These are phyloP conservation scores for Sebastes kiyomatsui DNA, from an alignment of 2,797 vertebrate species.

Conservation along the genomic window DNA sequence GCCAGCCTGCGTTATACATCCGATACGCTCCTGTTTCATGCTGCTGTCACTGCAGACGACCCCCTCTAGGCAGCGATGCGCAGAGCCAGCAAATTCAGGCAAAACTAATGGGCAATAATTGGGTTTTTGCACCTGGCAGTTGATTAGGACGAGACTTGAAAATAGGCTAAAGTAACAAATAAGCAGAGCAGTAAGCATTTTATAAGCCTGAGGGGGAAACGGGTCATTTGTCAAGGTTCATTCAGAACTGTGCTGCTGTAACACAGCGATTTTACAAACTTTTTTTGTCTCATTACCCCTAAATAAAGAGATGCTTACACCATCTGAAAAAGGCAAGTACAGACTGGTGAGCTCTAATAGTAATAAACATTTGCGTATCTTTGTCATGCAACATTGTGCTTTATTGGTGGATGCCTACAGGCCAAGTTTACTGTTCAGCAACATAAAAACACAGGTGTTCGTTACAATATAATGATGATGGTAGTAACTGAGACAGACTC, in stretches of 20 bases:
- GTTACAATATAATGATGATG: background rate
- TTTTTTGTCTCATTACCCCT: constrained; percentile 26
- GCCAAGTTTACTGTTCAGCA: background rate
- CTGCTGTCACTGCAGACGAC: constrained; percentile 1
- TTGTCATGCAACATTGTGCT: background rate
- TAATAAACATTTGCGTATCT: background rate
- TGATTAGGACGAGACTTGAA: constrained; percentile 37
- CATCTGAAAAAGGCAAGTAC: background rate
- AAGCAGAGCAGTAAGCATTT: constrained; percentile 24
- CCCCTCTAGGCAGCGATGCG: constrained; percentile 16
- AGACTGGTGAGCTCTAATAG: background rate
- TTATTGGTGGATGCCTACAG: background rate
- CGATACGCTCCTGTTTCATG: constrained; percentile 10
- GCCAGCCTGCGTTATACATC: constrained; percentile 26
- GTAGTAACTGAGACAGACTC: background rate
- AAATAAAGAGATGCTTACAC: constrained; percentile 1
- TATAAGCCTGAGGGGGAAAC: constrained; percentile 4
- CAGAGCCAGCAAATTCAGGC: constrained; percentile 31
- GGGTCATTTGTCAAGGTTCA: constrained; percentile 43
- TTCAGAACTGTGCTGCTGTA: constrained; percentile 22
- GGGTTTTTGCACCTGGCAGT: constrained; percentile 44
- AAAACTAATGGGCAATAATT: constrained; percentile 54
- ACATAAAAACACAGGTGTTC: background rate
- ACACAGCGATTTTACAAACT: background rate
- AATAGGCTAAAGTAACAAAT: constrained; percentile 42